Evolutionary conservation across 2,113 vertebrate genomes (phyloP), one percentile per base, ranked within the genome.

Genomic region (Trachemys scripta): DNA sequence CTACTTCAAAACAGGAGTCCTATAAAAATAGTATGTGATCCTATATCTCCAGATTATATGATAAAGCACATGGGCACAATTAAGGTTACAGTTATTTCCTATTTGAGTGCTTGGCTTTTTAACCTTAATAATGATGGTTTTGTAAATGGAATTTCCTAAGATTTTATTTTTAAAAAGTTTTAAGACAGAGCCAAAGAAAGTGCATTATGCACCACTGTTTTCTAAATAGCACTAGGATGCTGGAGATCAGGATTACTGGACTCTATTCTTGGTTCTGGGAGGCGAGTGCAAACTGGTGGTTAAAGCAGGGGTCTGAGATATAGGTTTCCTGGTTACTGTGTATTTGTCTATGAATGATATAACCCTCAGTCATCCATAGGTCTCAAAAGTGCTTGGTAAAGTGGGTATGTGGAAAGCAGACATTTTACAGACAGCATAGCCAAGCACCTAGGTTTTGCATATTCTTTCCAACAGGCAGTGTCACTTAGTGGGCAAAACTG

Each of bases 261-360:
- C 51, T 79, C 49, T 69, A n/a, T 22, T 19, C 65, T 72, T 72
- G 35, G 9, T 72, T n/a, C 17, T 72, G 17, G 79, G 27, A 24
- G 2, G 35, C 24, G 9, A 72, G 19, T 12, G n/a, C 0, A 0
- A 31, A 6, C 27, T 45, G 3, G 3, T 2, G 50, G 6, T n/a
- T 79, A 79, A 10, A 90, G 38, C 19, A 88, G 47, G 6, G 24
- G n/a, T 42, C 5, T 54, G n/a, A 27, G 54, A 45, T 24, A 56
- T 5, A 2, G 51, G 17, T 24, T 88, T 90, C 47, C 31, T 24
- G 31, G 42, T 19, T 72, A 10, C 2, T 17, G 1, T 31, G 3
- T 16, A 3, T 49, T 79, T 59, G 17, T 27, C 49, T 75, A 3
- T 7, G 8, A 29, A 54, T 65, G 84, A 54, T 22, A 85, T 38